Percentiles rank a stretch among this genome's conserved stretches.
Evolutionary conservation across 2,113 vertebrate species (phyloP).

Genomic region (Sinocyclocheilus anophthalmus): DNA sequence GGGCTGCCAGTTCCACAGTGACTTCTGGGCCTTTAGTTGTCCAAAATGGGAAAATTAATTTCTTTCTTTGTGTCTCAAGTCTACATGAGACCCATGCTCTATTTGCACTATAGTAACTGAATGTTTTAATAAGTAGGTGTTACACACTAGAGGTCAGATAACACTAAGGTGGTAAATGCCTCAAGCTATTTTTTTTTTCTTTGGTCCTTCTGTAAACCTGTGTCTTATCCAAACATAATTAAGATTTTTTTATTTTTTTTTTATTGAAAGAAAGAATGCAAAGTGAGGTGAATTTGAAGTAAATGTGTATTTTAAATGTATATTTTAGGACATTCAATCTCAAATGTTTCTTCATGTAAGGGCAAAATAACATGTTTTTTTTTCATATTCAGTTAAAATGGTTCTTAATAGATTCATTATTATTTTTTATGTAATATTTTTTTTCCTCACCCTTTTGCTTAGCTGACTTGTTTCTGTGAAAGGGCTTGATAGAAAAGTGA

Average conservation of each 20-base stretch:
- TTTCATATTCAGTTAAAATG: not conserved
- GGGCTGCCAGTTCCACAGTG: not conserved
- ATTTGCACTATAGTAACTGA: not conserved
- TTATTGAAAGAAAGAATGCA: not conserved
- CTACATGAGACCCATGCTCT: not conserved
- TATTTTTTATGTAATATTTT: not conserved
- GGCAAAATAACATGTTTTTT: not conserved
- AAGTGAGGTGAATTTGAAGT: not conserved
- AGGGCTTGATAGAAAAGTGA: not conserved
- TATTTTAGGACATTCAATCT: not conserved
- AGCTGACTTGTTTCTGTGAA: not conserved
- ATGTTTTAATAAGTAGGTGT: constrained; percentile 34
- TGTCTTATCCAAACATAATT: not conserved
- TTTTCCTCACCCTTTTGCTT: not conserved
- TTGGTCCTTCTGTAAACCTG: not conserved
- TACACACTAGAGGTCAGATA: constrained; percentile 7
- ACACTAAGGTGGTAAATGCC: not conserved
- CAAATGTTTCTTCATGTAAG: not conserved
- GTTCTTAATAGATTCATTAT: not conserved
- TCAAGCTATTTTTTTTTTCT: not conserved
- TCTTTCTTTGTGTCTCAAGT: not conserved
- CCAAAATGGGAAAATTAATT: not conserved
- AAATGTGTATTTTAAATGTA: not conserved
- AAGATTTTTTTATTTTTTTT: not conserved
- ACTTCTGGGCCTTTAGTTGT: not conserved